These are phyloP conservation scores for Ptiloglossa arizonensis DNA, from an alignment of 1,140 invertebrate genomes.

Conservation along the genomic window DNA sequence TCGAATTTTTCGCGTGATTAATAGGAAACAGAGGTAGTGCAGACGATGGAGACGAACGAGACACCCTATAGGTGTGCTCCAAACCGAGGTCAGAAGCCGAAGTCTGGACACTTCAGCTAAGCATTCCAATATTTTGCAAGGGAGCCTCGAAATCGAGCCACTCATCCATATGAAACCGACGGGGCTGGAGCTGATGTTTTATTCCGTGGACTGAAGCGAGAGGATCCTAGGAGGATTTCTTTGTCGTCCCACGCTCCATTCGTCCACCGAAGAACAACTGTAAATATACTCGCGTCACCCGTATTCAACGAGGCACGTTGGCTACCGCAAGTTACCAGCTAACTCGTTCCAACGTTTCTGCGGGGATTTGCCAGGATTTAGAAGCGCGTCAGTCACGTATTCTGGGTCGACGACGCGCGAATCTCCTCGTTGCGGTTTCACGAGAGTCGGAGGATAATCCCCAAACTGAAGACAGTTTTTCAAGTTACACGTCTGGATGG, in stretches of 20 bases:
- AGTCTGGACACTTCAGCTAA: background rate
- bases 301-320: background rate
- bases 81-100: background rate
- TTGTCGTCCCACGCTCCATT: background rate
- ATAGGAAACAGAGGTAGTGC: background rate
- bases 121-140: background rate
- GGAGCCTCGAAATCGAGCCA: background rate
- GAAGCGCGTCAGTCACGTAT: background rate
- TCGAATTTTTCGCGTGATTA: background rate
- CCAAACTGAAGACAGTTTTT: too few species aligned
- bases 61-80: background rate
- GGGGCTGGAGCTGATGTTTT: background rate
- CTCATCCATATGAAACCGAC: constrained; percentile 7
- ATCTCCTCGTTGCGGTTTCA: background rate
- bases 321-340: background rate
- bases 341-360: background rate
- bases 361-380: constrained; percentile 26
- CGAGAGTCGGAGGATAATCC: background rate
- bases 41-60: background rate
- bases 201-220: background rate
- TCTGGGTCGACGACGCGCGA: background rate
- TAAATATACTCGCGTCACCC: background rate
- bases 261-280: background rate
- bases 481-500: too few species aligned
- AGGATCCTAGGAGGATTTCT: background rate